phyloP scores from a whole-genome alignment of 2,797 vertebrate genomes.

The Garrulus glandarius region DNA sequence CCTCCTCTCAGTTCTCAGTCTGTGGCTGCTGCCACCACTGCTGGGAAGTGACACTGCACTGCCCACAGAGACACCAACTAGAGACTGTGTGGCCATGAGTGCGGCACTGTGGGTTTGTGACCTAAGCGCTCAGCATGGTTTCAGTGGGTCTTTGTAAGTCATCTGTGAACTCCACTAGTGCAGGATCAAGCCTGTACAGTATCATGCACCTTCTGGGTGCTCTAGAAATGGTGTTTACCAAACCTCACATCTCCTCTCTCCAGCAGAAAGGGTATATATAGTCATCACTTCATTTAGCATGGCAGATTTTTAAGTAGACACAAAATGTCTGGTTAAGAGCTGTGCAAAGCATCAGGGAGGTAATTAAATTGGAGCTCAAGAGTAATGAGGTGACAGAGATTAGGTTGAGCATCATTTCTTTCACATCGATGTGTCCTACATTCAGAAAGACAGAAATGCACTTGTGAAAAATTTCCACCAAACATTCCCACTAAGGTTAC shows the following conservation, averaged over 20 bases:
- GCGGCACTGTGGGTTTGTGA: fast-evolving
- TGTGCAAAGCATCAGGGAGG: constrained; percentile 43
- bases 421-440: neutral
- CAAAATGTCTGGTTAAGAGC: constrained; percentile 10
- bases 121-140: neutral
- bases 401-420: constrained; percentile 45
- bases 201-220: neutral
- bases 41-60: neutral
- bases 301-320: constrained; percentile 28
- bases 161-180: neutral
- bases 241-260: neutral
- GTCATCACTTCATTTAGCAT: constrained; percentile 1
- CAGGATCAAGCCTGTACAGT: neutral
- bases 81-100: fast-evolving
- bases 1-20: fast-evolving
- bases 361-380: constrained; percentile 51
- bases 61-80: fast-evolving
- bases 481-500: neutral
- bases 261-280: neutral
- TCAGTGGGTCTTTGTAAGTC: neutral
- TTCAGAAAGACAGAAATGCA: constrained; percentile 27
- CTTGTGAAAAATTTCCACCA: constrained; percentile 27
- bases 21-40: neutral
- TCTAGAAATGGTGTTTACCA: neutral
- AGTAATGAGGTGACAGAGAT: constrained; percentile 57